Conservation (phyloP, 1,140 invertebrate genomes). For the Formica selysi region DNA sequence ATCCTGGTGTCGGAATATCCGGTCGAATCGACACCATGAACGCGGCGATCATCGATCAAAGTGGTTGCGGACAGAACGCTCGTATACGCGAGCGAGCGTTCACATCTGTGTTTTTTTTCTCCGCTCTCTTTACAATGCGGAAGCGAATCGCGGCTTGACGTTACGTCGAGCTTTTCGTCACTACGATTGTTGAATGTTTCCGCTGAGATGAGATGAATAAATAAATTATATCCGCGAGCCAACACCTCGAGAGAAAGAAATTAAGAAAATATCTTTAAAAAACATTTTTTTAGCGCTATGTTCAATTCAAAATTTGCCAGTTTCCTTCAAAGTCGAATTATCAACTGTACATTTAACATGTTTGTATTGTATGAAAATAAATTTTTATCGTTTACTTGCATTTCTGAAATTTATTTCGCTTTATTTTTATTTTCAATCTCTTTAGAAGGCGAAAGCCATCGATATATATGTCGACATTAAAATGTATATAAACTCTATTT, state of each 20-base stretch:
- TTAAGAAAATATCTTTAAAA: no score
- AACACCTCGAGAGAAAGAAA: not conserved
- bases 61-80: slow-evolving; percentile 25
- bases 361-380: not conserved
- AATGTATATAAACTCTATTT: not conserved
- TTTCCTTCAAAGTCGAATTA: no score
- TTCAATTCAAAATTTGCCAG: not conserved
- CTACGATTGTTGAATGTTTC: not conserved
- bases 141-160: not conserved
- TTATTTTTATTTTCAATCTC: not conserved
- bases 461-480: not conserved
- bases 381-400: not conserved
- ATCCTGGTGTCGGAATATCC: slow-evolving; percentile 35
- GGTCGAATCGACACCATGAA: slow-evolving; percentile 30
- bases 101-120: not conserved
- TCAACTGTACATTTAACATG: no score
- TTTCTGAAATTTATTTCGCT: not conserved
- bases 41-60: slow-evolving; percentile 40
- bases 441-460: not conserved
- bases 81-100: not conserved
- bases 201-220: not conserved
- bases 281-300: not conserved
- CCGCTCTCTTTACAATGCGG: not conserved
- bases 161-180: not conserved
- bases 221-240: slow-evolving; percentile 7